A percentile compares a stretch with the other conserved stretches of the same genome.
phyloP scores from a whole-genome alignment of 2,113 vertebrate genomes.

The Pachycephala philippinensis region DNA sequence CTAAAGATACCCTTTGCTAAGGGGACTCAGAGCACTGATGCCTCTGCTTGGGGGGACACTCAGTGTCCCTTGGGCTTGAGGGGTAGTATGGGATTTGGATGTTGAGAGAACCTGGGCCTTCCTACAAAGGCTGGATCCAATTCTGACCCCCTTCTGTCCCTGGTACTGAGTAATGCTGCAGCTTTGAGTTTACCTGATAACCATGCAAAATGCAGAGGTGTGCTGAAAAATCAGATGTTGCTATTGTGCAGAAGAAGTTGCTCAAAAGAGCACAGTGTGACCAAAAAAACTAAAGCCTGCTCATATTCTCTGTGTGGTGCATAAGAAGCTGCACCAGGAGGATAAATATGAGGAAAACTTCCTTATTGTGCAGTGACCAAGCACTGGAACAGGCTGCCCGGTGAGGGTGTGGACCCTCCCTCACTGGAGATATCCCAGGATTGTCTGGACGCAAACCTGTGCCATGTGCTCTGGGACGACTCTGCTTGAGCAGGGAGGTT shows the following conservation, averaged over 20 bases:
- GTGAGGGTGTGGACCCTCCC: neutral
- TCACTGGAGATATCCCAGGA: neutral
- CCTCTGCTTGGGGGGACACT: neutral
- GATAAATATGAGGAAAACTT: neutral
- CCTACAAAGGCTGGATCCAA: neutral
- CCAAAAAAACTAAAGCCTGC: neutral
- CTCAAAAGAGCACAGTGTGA: neutral
- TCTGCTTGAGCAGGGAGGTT: neutral
- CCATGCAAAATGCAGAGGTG: neutral
- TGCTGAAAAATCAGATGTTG: neutral
- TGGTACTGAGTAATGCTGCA: neutral
- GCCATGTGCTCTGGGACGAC: neutral
- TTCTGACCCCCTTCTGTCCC: neutral
- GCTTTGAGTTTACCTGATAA: neutral
- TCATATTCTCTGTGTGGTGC: neutral
- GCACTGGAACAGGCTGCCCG: neutral
- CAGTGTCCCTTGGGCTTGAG: neutral
- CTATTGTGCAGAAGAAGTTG: neutral
- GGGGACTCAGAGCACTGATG: neutral
- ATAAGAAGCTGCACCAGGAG: neutral
- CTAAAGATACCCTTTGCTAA: conserved; percentile 11
- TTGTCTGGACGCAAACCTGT: neutral
- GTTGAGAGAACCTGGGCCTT: neutral
- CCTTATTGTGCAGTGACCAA: neutral
- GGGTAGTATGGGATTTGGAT: neutral